Evolutionary conservation across 2,888 invertebrate species (phyloP), one percentile per base, ranked within the genome.

Genomic region (Tenthredo distinguenda): DNA sequence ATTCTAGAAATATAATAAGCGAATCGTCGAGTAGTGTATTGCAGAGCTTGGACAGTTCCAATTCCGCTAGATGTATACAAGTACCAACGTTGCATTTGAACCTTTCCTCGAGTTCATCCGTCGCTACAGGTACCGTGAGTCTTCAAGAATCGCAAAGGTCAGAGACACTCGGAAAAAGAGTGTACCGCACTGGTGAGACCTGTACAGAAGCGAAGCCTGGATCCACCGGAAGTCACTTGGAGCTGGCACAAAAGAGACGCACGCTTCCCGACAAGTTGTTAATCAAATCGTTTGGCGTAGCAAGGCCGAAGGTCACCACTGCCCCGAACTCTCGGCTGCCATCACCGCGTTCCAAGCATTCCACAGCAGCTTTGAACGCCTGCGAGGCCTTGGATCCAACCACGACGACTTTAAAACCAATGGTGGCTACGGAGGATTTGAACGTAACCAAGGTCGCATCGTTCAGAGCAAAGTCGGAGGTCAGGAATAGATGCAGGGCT

Each of bases 91-190:
- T 85, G 21, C 85, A 37, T 5, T 65, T 68, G 47, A 10, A 43
- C 31, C 34, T 83, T 47, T 82, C 81, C n/a, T 85, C 85, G 15
- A 72, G 37, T 71, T 85, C 85, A 10, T 85, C 82, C 2, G 43
- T 81, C 18, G 58, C 40, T 34, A 37, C 34, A n/a, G 55, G 77
- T 77, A 55, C 26, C 15, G 34, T 43, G 68, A 34, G n/a, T 68
- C 71, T 65, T 18, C 68, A 9, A 31, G 68, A 65, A 15, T 31
- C 83, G 12, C 18, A 40, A 21, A 58, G 26, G 37, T 47, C 37
- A 9, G 50, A 18, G 31, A 55, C 34, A 77, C 18, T 9, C 5
- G 55, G 18, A 37, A 77, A 77, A 18, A 4, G 1, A 26, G 37
- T 31, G 9, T 31, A n/a, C 55, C n/a, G 31, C 34, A 50, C 50